Percentiles rank a stretch among this genome's conserved stretches.
These are phyloP conservation scores for Lophotis ruficrista DNA, from an alignment of 2,113 vertebrate genomes.

Conservation along the genomic window DNA sequence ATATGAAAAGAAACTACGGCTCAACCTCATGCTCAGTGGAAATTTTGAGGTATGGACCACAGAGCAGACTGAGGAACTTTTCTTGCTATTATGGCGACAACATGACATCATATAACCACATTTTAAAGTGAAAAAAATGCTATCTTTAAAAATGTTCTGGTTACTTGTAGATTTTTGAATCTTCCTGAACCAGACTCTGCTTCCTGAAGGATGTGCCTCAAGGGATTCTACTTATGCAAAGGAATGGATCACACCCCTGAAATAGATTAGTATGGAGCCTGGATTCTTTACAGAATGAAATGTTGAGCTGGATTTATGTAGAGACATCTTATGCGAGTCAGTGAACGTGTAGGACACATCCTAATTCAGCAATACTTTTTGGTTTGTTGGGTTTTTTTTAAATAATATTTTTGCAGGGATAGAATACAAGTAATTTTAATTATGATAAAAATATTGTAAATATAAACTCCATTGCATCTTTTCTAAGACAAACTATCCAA, in stretches of 20 bases:
- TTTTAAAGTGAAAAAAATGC: neutral
- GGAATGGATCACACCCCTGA: neutral
- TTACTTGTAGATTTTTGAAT: neutral
- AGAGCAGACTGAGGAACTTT: slow-evolving; percentile 29
- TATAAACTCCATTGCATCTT: neutral
- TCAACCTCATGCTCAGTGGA: slow-evolving; percentile 19
- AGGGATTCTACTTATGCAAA: neutral
- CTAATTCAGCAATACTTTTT: neutral
- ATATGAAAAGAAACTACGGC: neutral
- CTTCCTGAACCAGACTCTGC: neutral
- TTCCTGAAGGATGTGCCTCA: neutral
- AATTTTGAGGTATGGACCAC: slow-evolving; percentile 43
- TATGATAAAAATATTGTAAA: neutral
- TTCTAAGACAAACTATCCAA: neutral
- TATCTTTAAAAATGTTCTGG: neutral
- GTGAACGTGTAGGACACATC: neutral
- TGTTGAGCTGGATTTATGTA: neutral
- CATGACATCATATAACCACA: neutral
- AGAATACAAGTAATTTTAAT: neutral
- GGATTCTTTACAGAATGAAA: neutral
- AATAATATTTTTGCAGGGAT: neutral
- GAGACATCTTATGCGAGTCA: neutral
- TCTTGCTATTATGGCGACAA: neutral
- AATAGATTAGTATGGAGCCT: neutral
- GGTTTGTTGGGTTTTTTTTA: neutral